phyloP scores from a whole-genome alignment of 2,113 vertebrate species.

The Trematocara unimaculatum region DNA sequence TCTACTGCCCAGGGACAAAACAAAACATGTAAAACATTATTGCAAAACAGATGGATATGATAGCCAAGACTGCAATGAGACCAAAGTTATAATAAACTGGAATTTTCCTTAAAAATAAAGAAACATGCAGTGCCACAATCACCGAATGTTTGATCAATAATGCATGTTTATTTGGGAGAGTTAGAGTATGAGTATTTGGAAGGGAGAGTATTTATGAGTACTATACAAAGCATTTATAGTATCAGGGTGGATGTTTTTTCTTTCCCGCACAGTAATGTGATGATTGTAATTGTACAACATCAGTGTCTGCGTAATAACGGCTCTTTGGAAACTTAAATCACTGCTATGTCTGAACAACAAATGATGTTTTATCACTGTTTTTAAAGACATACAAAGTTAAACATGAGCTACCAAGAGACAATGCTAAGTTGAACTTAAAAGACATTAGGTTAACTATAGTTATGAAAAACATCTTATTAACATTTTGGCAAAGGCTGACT shows the following conservation, averaged over 20 bases:
- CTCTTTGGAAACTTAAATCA: slow-evolving; percentile 39
- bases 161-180: neutral
- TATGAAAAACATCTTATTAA: slow-evolving; percentile 4
- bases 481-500: neutral
- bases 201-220: neutral
- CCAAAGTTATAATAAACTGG: neutral
- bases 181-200: neutral
- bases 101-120: neutral
- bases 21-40: neutral
- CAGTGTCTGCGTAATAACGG: neutral
- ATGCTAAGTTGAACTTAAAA: neutral
- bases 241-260: neutral
- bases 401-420: slow-evolving; percentile 18
- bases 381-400: slow-evolving; percentile 5
- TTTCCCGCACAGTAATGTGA: neutral
- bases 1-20: neutral
- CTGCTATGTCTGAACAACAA: neutral
- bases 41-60: neutral
- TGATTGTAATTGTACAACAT: slow-evolving; percentile 2
- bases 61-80: neutral
- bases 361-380: slow-evolving; percentile 32
- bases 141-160: neutral
- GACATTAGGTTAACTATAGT: neutral
- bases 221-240: neutral
- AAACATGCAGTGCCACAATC: neutral